Percentiles rank a stretch among this genome's conserved stretches.
Conservation (phyloP, 2,888 invertebrate genomes). For the Synergus japonicus region DNA sequence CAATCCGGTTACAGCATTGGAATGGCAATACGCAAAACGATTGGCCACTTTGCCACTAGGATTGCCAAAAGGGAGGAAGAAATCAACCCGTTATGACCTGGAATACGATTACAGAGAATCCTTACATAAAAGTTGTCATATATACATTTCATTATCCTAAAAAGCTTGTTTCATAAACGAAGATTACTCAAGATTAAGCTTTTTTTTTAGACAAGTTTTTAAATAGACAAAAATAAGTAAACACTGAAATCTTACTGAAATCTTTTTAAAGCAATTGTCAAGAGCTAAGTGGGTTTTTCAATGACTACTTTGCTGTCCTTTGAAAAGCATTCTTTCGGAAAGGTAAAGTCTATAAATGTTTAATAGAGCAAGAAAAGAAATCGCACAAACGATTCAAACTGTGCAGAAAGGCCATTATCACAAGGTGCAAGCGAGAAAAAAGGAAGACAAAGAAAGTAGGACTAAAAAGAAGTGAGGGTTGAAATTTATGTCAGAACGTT, state of each 20-base stretch:
- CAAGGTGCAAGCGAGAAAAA: constrained; percentile 15
- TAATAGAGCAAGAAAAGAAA: constrained; percentile 17
- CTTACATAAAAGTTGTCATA: neutral
- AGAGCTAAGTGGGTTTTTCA: neutral
- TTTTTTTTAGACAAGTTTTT: no score
- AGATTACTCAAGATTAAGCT: neutral
- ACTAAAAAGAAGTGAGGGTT: constrained; percentile 51
- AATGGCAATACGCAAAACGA: constrained; percentile 20
- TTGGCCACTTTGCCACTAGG: constrained; percentile 18
- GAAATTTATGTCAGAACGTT: constrained; percentile 61
- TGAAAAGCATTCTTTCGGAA: constrained; percentile 25
- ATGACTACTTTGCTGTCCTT: neutral
- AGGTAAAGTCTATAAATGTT: constrained; percentile 33
- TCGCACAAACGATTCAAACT: constrained; percentile 22
- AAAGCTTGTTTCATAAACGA: neutral
- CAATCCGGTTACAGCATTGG: neutral
- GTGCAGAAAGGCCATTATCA: constrained; percentile 30
- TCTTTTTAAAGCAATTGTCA: neutral
- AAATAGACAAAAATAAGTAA: neutral
- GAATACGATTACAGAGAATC: neutral
- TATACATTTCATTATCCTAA: neutral
- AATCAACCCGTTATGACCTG: constrained; percentile 16
- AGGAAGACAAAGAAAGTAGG: constrained; percentile 40
- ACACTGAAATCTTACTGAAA: no score
- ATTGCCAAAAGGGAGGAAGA: constrained; percentile 19